These are phyloP conservation scores for Orius insidiosus DNA, from an alignment of 1,140 invertebrate species.

Conservation along the genomic window DNA sequence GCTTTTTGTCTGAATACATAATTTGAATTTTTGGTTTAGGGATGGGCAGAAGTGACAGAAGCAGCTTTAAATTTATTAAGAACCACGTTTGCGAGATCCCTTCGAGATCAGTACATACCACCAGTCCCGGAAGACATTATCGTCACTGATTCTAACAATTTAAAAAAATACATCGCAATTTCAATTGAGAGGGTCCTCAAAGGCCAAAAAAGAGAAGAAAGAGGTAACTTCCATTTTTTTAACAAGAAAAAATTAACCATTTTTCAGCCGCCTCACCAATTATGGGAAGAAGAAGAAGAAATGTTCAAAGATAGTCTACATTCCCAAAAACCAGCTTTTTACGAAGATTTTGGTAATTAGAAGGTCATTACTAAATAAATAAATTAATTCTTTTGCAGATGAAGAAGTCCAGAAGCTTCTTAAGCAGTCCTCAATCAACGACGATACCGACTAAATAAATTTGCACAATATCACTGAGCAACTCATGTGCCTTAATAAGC, in stretches of 20 bases:
- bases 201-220: constrained; percentile 11
- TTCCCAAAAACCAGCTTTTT: constrained; percentile 1
- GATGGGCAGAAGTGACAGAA: constrained; percentile 41
- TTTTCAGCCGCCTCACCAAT: constrained; percentile 14
- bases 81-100: constrained; percentile 31
- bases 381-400: neutral
- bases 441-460: too few species aligned
- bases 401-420: constrained; percentile 3
- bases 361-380: neutral
- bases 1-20: too few species aligned
- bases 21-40: constrained; percentile 23
- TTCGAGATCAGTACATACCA: constrained; percentile 30
- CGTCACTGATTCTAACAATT: constrained; percentile 32
- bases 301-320: neutral
- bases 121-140: constrained; percentile 18
- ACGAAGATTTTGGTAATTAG: constrained; percentile 10
- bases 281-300: constrained; percentile 14
- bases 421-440: neutral
- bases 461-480: too few species aligned
- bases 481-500: too few species aligned
- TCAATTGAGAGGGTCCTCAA: constrained; percentile 31
- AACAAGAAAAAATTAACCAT: neutral
- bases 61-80: constrained; percentile 32
- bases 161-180: constrained; percentile 38
- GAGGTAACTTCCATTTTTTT: constrained; percentile 6